Evolutionary conservation across 1,140 invertebrate genomes (phyloP), one percentile per base, ranked within the genome.

Genomic region (Zaprionus africanus): DNA sequence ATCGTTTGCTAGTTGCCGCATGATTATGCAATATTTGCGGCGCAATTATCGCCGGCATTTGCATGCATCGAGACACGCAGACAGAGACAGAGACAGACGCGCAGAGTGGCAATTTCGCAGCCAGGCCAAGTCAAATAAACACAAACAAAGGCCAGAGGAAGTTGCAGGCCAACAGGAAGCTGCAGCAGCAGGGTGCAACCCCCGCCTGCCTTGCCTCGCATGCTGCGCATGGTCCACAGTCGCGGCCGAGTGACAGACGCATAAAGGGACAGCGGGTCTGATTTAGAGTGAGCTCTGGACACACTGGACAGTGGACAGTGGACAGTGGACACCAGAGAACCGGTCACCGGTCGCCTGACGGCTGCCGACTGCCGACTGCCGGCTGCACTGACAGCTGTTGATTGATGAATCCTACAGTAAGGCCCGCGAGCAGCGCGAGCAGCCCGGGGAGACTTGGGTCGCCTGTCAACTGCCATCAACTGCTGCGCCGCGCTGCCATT

Each of bases 21-120:
- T 88, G 85, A 88, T 90, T 88, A 82, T 88, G 85, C 85, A 88
- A 88, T 76, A 85, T 90, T 85, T 82, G 85, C 85, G 85, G 65
- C 80, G 82, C 85, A 88, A 88, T 88, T 88, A 88, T 81, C 66
- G 78, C 78, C 66, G 62, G 76, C 84, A 88, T 88, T 88, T 88
- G 84, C 84, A 88, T 87, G 88, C 83, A 78, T 73, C 57, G 78
- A 82, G 78, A 82, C 74, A 65, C 66, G 28, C 1, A 26, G 56
- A 61, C 76, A 70, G 63, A 7, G 28, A 31, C 28, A 31, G 28
- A 31, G 7, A 9, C 9, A 11, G 7, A 31, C 7, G 7, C 41
- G 7, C 17, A 12, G 82, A 90, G 76, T 84, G 73, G 81, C 84
- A 88, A 88, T 90, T 88, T 87, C 79, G 56, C 54, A 62, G 49